Percentiles rank a stretch among this genome's conserved stretches.
Conservation (phyloP, 1,140 invertebrate genomes). For the Cydia pomonella region DNA sequence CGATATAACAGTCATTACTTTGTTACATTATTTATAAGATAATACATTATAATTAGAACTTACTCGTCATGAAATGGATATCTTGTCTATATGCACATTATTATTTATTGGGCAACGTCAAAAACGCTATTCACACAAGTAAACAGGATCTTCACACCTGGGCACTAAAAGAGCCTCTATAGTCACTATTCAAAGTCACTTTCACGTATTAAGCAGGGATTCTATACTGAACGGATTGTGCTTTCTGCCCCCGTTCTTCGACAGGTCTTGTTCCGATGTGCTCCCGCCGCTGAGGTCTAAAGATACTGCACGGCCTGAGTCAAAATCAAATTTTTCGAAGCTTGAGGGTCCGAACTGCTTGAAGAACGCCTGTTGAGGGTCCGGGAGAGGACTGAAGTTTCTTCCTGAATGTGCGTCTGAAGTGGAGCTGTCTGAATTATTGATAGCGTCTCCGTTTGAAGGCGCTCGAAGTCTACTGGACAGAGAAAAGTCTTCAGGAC, state of each 20-base stretch:
- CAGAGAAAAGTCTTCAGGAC: constrained; percentile 81
- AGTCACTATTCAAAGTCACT: constrained; percentile 57
- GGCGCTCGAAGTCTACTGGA: constrained; percentile 68
- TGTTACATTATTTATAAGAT: constrained; percentile 3
- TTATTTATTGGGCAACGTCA: neutral
- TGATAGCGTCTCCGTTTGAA: constrained; percentile 71
- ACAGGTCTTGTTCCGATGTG: constrained; percentile 76
- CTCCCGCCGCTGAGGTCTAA: constrained; percentile 73
- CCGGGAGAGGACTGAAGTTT: constrained; percentile 82
- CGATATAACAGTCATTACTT: neutral
- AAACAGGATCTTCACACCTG: constrained; percentile 6
- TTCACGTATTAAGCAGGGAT: constrained; percentile 88
- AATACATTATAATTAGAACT: neutral
- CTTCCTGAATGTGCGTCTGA: constrained; percentile 75
- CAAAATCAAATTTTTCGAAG: constrained; percentile 77
- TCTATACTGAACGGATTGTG: constrained; percentile 93
- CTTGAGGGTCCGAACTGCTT: constrained; percentile 66
- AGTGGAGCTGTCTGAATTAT: constrained; percentile 82
- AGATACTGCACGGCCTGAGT: constrained; percentile 71
- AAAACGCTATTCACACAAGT: neutral
- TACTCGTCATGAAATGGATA: constrained; percentile 13
- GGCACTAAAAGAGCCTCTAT: constrained; percentile 61
- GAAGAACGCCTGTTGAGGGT: constrained; percentile 74
- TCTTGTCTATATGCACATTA: neutral
- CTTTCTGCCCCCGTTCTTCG: constrained; percentile 76